Conservation (phyloP, 2,797 vertebrate genomes). For the Tenualosa ilisha region DNA sequence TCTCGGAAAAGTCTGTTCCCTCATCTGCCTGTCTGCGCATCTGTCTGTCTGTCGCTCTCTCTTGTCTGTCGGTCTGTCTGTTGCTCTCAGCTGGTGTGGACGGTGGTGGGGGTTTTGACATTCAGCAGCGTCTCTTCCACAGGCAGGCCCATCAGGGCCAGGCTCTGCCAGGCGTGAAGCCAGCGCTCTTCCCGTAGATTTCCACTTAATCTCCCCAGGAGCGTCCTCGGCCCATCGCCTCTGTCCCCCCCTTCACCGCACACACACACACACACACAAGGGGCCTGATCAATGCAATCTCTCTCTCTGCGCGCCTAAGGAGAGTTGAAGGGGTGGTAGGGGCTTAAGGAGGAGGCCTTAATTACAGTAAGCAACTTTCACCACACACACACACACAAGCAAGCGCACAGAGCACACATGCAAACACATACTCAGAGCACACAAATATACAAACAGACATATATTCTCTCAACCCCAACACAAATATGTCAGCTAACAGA, state of each 20-base stretch:
- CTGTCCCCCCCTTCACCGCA: conserved; percentile 18
- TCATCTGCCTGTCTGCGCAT: not conserved
- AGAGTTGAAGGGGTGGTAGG: conserved; percentile 32
- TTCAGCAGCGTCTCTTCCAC: conserved; percentile 51
- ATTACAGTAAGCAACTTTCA: conserved; percentile 65
- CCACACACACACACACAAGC: not conserved
- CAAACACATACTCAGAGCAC: not conserved
- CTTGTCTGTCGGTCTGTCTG: not conserved
- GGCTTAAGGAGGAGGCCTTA: conserved; percentile 64
- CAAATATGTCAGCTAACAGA: not conserved
- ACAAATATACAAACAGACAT: not conserved
- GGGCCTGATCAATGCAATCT: conserved; percentile 60
- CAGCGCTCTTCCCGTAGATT: conserved; percentile 46
- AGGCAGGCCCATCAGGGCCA: conserved; percentile 51
- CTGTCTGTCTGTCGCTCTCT: not conserved
- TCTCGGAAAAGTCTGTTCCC: too few species aligned
- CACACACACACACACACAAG: conserved; percentile 35
- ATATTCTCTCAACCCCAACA: not conserved
- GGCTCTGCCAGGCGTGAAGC: conserved; percentile 55
- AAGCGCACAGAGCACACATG: not conserved
- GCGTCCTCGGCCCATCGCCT: conserved; percentile 43
- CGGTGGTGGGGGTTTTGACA: conserved; percentile 57
- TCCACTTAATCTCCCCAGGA: conserved; percentile 56
- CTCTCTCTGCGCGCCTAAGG: conserved; percentile 26
- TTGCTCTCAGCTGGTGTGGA: not conserved